These are phyloP conservation scores for Cryptotermes secundus DNA, from an alignment of 1,140 invertebrate species.

Conservation along the genomic window DNA sequence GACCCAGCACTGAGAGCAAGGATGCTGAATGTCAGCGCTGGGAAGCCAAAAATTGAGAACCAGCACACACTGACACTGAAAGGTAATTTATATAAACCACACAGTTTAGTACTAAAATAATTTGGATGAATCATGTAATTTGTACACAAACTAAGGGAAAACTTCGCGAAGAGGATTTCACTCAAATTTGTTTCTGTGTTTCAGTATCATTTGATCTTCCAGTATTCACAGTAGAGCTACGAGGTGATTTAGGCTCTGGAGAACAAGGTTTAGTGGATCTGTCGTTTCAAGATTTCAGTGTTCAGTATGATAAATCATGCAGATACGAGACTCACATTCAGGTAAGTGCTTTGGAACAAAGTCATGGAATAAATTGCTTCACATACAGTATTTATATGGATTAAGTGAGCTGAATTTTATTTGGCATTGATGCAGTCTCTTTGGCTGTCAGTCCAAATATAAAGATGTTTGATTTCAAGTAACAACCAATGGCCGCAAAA, in stretches of 20 bases:
- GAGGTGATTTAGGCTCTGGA: constrained; percentile 60
- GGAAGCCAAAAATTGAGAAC: constrained; percentile 28
- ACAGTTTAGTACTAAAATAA: neutral
- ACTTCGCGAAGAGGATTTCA: neutral
- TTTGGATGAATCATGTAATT: neutral
- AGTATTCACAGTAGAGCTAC: constrained; percentile 69
- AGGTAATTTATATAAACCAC: constrained; percentile 36
- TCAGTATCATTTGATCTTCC: constrained; percentile 70
- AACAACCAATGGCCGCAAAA: too few species aligned
- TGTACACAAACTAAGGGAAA: neutral
- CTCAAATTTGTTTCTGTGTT: constrained; percentile 33
- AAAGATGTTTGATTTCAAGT: too few species aligned
- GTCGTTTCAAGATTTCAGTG: constrained; percentile 77
- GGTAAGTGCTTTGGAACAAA: constrained; percentile 42
- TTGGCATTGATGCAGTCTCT: neutral
- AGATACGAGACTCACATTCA: constrained; percentile 67
- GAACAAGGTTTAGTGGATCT: constrained; percentile 76
- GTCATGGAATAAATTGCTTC: neutral
- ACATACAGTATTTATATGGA: neutral
- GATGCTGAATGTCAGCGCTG: constrained; percentile 43
- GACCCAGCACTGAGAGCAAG: constrained; percentile 59
- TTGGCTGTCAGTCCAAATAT: neutral
- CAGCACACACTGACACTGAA: constrained; percentile 39
- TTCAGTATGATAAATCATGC: constrained; percentile 69
- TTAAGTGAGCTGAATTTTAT: neutral